phyloP scores from a whole-genome alignment of 2,797 vertebrate species.

The Acrossocheilus wenchowensis region DNA sequence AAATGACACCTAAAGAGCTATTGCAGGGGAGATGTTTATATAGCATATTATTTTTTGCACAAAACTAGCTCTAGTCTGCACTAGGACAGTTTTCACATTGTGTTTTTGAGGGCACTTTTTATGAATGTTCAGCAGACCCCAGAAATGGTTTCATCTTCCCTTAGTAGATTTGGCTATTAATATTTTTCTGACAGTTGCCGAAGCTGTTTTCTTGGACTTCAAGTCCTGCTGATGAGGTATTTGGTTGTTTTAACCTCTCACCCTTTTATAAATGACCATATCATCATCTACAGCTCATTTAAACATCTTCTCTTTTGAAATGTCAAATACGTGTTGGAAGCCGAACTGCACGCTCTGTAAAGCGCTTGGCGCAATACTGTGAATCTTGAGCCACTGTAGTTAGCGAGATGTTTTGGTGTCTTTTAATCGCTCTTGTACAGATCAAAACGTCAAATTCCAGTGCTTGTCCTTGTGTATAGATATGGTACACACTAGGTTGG shows the following conservation, averaged over 20 bases:
- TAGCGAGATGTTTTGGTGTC: slow-evolving; percentile 79
- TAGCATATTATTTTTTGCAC: not conserved
- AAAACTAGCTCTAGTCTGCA: not conserved
- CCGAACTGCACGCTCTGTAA: slow-evolving; percentile 69
- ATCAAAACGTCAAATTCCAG: slow-evolving; percentile 71
- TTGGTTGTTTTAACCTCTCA: not conserved
- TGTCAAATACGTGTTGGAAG: slow-evolving; percentile 74
- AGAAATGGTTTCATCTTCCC: not conserved
- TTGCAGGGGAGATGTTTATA: not conserved
- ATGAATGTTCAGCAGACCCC: not conserved
- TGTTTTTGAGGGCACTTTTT: not conserved
- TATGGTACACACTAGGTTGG: slow-evolving; percentile 64
- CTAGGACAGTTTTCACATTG: not conserved
- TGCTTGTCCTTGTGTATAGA: slow-evolving; percentile 66
- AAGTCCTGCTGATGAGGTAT: not conserved
- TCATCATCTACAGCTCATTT: not conserved
- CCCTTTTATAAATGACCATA: not conserved
- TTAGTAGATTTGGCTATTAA: not conserved
- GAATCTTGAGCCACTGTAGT: slow-evolving; percentile 84
- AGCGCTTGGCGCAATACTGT: slow-evolving; percentile 77
- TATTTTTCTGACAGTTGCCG: not conserved
- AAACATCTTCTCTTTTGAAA: slow-evolving; percentile 52
- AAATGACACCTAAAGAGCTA: not conserved
- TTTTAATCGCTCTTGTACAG: slow-evolving; percentile 81
- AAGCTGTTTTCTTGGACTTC: not conserved